phyloP scores from a whole-genome alignment of 1,140 invertebrate genomes.

The Pseudomyrmex concolor region DNA sequence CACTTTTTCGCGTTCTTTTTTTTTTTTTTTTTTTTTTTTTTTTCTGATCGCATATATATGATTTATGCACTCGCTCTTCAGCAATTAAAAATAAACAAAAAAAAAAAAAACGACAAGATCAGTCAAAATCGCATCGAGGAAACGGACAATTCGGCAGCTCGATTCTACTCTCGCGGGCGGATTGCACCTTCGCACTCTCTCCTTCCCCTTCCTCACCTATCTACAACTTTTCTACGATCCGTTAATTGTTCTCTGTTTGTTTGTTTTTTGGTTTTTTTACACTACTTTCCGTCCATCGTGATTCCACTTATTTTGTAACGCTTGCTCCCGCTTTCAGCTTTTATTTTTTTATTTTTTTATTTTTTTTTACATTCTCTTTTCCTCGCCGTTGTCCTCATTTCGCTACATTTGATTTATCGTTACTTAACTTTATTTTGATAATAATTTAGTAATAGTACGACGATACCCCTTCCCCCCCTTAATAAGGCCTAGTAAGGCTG shows the following conservation, averaged over 20 bases:
- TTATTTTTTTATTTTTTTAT: not conserved
- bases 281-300: conserved; percentile 16
- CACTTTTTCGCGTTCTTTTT: conserved; percentile 25
- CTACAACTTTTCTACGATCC: not conserved
- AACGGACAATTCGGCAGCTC: conserved; percentile 60
- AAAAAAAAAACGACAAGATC: conserved; percentile 23
- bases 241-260: not conserved
- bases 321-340: not conserved
- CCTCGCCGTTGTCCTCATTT: conserved; percentile 36
- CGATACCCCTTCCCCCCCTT: conserved; percentile 78
- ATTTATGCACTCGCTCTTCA: not conserved
- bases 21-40: conserved; percentile 46
- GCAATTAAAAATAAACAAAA: conserved; percentile 34
- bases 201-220: not conserved
- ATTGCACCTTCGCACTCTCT: conserved; percentile 17
- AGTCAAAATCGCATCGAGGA: conserved; percentile 49
- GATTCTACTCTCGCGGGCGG: conserved; percentile 39
- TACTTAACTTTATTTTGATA: conserved; percentile 77
- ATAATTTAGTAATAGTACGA: conserved; percentile 83
- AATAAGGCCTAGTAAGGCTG: conserved; percentile 86
- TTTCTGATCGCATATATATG: not conserved
- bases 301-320: not conserved
- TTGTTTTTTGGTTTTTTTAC: not conserved
- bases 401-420: conserved; percentile 68
- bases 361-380: not conserved